Conservation (phyloP, 1,140 invertebrate genomes). For the Sinella curviseta region DNA sequence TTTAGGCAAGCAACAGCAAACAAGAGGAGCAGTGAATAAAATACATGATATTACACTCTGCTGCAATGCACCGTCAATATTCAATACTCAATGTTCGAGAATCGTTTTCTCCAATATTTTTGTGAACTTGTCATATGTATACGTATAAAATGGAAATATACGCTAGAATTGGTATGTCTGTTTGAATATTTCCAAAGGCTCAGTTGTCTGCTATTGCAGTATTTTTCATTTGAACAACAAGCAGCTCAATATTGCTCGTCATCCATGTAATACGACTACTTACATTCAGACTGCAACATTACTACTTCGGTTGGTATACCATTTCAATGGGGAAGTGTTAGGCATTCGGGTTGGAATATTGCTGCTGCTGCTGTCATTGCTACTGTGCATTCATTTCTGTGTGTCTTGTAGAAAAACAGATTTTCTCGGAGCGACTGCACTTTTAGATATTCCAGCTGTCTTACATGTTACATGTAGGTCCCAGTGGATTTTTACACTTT, state of each 20-base stretch:
- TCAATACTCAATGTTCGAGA: no score
- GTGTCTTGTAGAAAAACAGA: not conserved
- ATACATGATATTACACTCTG: no score
- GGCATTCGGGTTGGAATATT: not conserved
- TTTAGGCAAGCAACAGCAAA: no score
- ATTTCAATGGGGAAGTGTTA: not conserved
- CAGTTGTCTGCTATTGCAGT: no score
- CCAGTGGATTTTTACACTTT: not conserved
- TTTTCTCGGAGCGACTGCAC: not conserved
- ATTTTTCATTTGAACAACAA: not conserved
- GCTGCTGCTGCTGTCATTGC: not conserved
- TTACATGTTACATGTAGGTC: not conserved
- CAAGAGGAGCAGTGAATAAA: no score
- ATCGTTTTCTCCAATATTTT: no score
- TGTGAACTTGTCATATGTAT: no score
- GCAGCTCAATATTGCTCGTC: constrained; percentile 7
- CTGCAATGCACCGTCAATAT: no score
- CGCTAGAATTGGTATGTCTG: no score
- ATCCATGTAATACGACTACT: constrained; percentile 9
- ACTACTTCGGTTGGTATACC: not conserved
- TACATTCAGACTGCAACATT: not conserved
- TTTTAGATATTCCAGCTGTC: not conserved
- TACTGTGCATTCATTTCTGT: not conserved
- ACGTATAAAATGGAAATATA: no score
- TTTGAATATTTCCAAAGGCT: no score